Base-by-base conservation (phyloP, 64 coral and sea anemone species). In the Montipora sp. region DNA sequence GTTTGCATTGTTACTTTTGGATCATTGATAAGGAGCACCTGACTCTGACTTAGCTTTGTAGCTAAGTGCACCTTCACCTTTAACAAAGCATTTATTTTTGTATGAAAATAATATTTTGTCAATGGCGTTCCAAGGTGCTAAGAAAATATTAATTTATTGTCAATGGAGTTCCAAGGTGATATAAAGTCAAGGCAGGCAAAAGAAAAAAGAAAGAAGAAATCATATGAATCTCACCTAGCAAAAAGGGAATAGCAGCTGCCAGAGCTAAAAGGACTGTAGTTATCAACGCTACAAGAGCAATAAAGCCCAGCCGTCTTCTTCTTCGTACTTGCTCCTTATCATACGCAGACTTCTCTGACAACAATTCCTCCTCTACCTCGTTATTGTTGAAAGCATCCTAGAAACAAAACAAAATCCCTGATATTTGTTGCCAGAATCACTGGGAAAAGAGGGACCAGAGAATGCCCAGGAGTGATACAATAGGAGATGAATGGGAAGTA, bases 181-280 rank as follows among this genome's bases (percentile, higher is more conserved):
- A 36, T 1, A 36, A 36, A 0, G 27, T 36, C 27, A 36, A 36
- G 27, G 27, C 1, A 36, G 27, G 27, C 27, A 36, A 36, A 36
- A 36, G 27, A 36, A 36, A 55, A 55, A 10, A 10, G 51, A 55
- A 55, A 55, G 51, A 55, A 55, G 51, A 36, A 7, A 57, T 57
- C 11, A 7, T 57, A 57, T 11, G 11, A 57, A 57, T 78, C 63
- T 66, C 47, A 70, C 82, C 82, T 22, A 85, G 82, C 46, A 85
- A 85, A 7, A 85, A 85, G 5, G 82, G 82, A 10, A 85, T 70
- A 50, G 46, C 20, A 10, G 82, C 61, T 47, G 43, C 63, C 82
- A 85, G 82, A 67, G 47, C 82, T 72, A 85, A 44, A 69, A 85
- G 45, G 44, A 48, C 65, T 50, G 47, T 71, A 71, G 82, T 71